Evolutionary conservation across 2,113 vertebrate genomes (phyloP).

Genomic region (Neotoma lepida): DNA sequence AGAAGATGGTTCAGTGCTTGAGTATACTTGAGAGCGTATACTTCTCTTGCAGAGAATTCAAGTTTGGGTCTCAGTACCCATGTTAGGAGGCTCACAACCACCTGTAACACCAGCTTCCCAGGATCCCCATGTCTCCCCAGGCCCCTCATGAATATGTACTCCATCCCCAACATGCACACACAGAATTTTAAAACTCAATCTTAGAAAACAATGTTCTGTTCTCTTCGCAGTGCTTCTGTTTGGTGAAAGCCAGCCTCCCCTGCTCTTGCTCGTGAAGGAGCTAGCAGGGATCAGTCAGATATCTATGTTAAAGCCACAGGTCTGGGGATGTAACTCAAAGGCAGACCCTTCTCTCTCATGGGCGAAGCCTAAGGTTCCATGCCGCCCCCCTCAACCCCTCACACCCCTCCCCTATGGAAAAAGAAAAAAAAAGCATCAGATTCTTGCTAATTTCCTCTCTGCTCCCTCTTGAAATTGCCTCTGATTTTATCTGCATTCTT

Average conservation of each 20-base stretch:
- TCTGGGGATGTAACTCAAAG: neutral
- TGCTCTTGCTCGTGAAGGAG: neutral
- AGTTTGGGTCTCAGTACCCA: neutral
- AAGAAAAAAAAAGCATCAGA: constrained; percentile 28
- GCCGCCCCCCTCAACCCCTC: neutral
- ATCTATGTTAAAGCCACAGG: constrained; percentile 47
- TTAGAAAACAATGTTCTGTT: neutral
- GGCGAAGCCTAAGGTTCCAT: neutral
- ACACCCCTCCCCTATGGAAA: neutral
- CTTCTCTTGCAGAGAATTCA: neutral
- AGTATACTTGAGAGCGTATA: too few species aligned
- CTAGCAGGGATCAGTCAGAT: constrained; percentile 1
- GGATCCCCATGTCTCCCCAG: neutral
- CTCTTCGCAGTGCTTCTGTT: neutral
- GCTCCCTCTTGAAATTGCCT: constrained; percentile 42
- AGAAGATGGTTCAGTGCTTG: neutral
- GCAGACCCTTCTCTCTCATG: neutral
- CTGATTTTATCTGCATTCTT: constrained; percentile 74
- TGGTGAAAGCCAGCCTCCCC: neutral
- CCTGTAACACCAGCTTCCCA: neutral
- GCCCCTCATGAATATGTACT: neutral
- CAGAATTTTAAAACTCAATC: neutral
- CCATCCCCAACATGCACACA: neutral
- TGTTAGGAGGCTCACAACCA: neutral
- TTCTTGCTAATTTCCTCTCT: constrained; percentile 75